Evolutionary conservation across 2,113 vertebrate species (phyloP), one percentile per base, ranked within the genome.

Genomic region (Heterotilapia buettikoferi): DNA sequence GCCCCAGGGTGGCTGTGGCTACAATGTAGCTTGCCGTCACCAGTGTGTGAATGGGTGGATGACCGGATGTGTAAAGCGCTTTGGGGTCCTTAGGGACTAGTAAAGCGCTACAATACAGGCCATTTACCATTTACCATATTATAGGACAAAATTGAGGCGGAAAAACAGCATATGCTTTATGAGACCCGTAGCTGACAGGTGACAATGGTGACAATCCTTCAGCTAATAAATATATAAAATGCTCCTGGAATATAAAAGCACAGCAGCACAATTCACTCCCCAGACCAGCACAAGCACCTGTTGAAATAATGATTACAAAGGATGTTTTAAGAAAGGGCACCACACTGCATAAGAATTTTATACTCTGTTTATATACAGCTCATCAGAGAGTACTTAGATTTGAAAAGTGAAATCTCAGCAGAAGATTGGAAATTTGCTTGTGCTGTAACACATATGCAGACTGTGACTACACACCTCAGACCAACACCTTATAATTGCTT

Each of bases 61-160:
- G n/a, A n/a, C n/a, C n/a, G n/a, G n/a, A n/a, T n/a, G n/a, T n/a
- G n/a, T n/a, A n/a, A n/a, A n/a, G n/a, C n/a, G n/a, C n/a, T n/a
- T n/a, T n/a, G n/a, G n/a, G n/a, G n/a, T n/a, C n/a, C n/a, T n/a
- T n/a, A n/a, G n/a, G n/a, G n/a, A n/a, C n/a, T n/a, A n/a, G n/a
- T n/a, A n/a, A n/a, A n/a, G n/a, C n/a, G n/a, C n/a, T n/a, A n/a
- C n/a, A n/a, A n/a, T n/a, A n/a, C n/a, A n/a, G n/a, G n/a, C n/a
- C n/a, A n/a, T n/a, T n/a, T n/a, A n/a, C n/a, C n/a, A n/a, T n/a
- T n/a, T n/a, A n/a, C n/a, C n/a, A n/a, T n/a, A n/a, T n/a, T n/a
- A n/a, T 24, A 57, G 12, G 24, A 57, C 6, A 57, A 8, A 8
- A 13, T 19, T n/a, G 9, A 63, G 18, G 2, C 9, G 0, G 9